Evolutionary conservation across 2,888 invertebrate species (phyloP).

Genomic region (Drosophila gaucha): DNA sequence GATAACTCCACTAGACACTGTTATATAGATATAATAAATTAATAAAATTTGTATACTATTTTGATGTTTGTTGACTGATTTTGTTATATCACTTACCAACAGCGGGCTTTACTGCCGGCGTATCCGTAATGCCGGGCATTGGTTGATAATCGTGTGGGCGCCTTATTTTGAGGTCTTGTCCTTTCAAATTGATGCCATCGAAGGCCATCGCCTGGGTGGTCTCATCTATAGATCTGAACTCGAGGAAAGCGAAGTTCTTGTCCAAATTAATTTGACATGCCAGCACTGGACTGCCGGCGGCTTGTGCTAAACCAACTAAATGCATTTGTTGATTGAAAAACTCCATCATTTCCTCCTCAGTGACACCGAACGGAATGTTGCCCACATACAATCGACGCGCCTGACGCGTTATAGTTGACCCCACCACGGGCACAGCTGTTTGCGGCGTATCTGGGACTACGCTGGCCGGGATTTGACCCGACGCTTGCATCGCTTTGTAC

Average conservation of each 20-base stretch:
- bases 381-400: conserved; percentile 97
- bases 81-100: conserved; percentile 85
- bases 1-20: conserved; percentile 88
- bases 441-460: conserved; percentile 96
- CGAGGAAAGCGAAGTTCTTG: conserved; percentile 99
- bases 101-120: conserved; percentile 94
- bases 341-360: conserved; percentile 99
- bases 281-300: conserved; percentile 98
- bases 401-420: conserved; percentile 98
- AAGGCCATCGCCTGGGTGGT: conserved; percentile 99
- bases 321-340: conserved; percentile 99
- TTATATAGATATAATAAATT: conserved; percentile 1
- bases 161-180: conserved; percentile 98
- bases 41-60: conserved; percentile 9
- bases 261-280: conserved; percentile 99
- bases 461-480: conserved; percentile 97
- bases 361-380: conserved; percentile 99
- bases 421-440: conserved; percentile 98
- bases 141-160: conserved; percentile 99
- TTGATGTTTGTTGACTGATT: not conserved
- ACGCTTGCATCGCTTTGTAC: conserved; percentile 94
- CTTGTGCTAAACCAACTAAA: conserved; percentile 97
- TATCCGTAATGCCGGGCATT: conserved; percentile 97
- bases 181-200: conserved; percentile 99
- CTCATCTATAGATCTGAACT: conserved; percentile 98